phyloP scores from a whole-genome alignment of 2,113 vertebrate species.

The Aptenodytes patagonicus region DNA sequence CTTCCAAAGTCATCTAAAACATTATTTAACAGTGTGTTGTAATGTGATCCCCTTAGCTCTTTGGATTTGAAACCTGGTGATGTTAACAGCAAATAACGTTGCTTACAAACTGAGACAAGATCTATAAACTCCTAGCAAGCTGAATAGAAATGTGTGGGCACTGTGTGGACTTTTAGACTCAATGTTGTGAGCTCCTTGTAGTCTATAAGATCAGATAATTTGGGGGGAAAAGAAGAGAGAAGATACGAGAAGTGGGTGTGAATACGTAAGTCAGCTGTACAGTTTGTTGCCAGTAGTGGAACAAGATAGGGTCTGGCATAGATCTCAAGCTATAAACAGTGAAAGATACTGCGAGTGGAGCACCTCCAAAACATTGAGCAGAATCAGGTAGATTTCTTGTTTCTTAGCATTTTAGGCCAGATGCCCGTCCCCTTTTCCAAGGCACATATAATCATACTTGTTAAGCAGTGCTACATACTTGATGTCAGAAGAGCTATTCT shows the following conservation, averaged over 20 bases:
- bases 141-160: background rate
- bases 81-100: background rate
- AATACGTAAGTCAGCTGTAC: background rate
- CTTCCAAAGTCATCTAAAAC: background rate
- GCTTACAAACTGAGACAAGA: background rate
- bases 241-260: background rate
- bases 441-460: rapidly evolving
- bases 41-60: background rate
- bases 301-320: rapidly evolving
- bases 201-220: background rate
- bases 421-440: background rate
- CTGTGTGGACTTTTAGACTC: no score
- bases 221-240: background rate
- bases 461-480: rapidly evolving
- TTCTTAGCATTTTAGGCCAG: rapidly evolving
- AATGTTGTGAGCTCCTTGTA: background rate
- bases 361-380: background rate
- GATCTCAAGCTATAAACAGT: background rate
- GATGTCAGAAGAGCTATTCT: background rate
- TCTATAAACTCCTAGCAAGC: background rate
- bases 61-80: background rate
- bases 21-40: background rate
- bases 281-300: background rate
- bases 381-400: background rate
- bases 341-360: background rate